Evolutionary conservation across 2,888 invertebrate species (phyloP), one percentile per base, ranked within the genome.

Genomic region (Cylloceria caligata): DNA sequence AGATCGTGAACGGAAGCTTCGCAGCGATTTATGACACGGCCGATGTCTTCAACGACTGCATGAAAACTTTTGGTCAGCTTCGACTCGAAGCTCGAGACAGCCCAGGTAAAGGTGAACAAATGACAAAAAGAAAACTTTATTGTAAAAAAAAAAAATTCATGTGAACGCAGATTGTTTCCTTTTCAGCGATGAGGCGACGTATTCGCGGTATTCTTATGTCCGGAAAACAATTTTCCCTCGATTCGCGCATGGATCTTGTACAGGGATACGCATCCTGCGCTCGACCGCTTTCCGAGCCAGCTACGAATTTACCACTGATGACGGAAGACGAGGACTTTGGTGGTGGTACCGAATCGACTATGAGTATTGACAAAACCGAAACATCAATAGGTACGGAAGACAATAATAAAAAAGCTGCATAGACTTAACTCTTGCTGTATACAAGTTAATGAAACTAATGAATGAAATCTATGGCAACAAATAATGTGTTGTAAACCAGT

Each of bases 1-100:
- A 99, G 94, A 97, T 99, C 68, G 98, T 98, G 2, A 98, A 98
- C 88, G 98, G 98, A 3, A 98, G 97, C 64, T 98, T 98, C 92
- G 98, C 96, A 0, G 98, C 98, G 30, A 96, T 98, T 83, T 97
- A 97, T 88, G 98, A 98, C 90, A 96, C 96, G 79, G 95, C 95
- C 65, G 96, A 96, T 88, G 94, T 96, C 5, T 93, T 97, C 84
- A 95, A 95, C 13, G 96, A 96, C 65, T 96, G 96, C 89, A 95
- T 96, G 49, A 95, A 95, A 89, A 96, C 96, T 16, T 95, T 96
- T 86, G 95, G 95, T 1, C 95, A 95, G 89, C 93, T 97, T 34
- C 95, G 96, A 86, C 94, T 96, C 91, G 95, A 96, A 86, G 95
- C 95, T 5, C 96, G 96, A 87, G 96, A 96, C 85, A 97, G 96